Conservation (phyloP, 2,797 vertebrate genomes). For the Mus spretus region DNA sequence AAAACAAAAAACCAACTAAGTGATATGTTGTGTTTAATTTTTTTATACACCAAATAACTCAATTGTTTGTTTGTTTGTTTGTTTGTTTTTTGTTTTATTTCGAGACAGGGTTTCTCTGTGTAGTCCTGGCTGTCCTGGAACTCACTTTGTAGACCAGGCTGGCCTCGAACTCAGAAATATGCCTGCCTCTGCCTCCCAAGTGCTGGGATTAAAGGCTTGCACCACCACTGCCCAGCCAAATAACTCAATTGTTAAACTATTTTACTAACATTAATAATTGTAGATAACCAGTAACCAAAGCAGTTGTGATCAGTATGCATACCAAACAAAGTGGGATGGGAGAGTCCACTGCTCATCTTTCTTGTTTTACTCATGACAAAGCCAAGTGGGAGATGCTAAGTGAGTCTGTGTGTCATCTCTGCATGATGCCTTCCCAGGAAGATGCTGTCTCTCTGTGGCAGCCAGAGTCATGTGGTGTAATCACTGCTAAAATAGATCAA, state of each 20-base stretch:
- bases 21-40: neutral
- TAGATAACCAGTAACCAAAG: neutral
- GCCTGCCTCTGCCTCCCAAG: too few relatives aligned
- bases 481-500: neutral
- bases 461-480: neutral
- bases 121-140: too few relatives aligned
- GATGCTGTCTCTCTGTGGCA: neutral
- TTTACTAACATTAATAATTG: too few relatives aligned
- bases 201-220: too few relatives aligned
- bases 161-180: too few relatives aligned
- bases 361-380: neutral
- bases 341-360: neutral
- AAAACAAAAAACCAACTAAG: too few relatives aligned
- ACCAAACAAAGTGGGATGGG: neutral
- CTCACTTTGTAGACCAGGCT: too few relatives aligned
- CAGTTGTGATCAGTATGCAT: neutral
- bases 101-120: too few relatives aligned
- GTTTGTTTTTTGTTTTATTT: too few relatives aligned
- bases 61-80: too few relatives aligned
- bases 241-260: neutral
- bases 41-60: neutral
- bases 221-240: too few relatives aligned
- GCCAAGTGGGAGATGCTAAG: rapidly evolving
- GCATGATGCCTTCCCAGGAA: neutral
- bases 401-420: neutral